Evolutionary conservation across 2,888 invertebrate species (phyloP).

Genomic region (Nephrotoma appendiculata): DNA sequence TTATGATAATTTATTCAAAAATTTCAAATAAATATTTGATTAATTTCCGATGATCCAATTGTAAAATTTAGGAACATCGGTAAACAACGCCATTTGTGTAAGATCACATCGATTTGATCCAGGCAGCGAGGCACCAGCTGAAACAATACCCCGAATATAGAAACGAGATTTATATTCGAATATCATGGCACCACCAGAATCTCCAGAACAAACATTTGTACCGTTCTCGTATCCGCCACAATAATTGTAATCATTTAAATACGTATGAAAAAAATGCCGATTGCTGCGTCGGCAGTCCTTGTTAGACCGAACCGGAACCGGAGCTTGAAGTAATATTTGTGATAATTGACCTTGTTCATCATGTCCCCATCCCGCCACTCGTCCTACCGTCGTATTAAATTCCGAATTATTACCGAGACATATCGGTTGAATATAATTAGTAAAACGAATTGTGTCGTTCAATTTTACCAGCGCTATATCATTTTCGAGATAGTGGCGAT

Average conservation of each 20-base stretch:
- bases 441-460: neutral
- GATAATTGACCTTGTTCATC: neutral
- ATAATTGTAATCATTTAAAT: neutral
- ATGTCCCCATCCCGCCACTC: neutral
- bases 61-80: too few relatives aligned
- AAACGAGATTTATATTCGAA: constrained; percentile 15
- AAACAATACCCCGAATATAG: too few relatives aligned
- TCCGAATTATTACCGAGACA: neutral
- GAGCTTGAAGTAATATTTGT: neutral
- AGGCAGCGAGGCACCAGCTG: too few relatives aligned
- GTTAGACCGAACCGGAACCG: neutral
- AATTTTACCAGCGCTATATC: neutral
- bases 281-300: constrained; percentile 3
- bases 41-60: too few relatives aligned
- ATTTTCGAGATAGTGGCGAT: neutral
- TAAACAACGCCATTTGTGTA: too few relatives aligned
- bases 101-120: too few relatives aligned
- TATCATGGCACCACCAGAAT: constrained; percentile 36
- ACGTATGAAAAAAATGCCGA: constrained; percentile 6
- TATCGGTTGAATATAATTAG: neutral
- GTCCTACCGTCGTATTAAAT: neutral
- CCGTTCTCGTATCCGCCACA: constrained; percentile 15
- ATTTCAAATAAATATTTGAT: too few relatives aligned
- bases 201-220: constrained; percentile 37
- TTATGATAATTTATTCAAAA: too few relatives aligned